These are phyloP conservation scores for Adelognathus sp. DNA, from an alignment of 2,888 invertebrate genomes.

Conservation along the genomic window DNA sequence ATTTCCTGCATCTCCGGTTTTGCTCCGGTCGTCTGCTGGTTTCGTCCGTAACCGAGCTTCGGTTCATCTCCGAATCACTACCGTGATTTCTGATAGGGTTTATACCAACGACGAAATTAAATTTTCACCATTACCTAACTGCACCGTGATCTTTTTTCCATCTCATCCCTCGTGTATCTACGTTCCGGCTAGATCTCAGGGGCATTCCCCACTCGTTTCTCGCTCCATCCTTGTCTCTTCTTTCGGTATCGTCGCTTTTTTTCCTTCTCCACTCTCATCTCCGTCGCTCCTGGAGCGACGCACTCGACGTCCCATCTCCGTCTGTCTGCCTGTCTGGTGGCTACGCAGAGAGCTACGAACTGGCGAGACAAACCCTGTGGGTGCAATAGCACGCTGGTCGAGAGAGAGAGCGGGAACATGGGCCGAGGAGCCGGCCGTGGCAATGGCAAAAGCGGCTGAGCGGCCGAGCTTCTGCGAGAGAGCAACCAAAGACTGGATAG, in stretches of 20 bases:
- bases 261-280: conserved; percentile 3
- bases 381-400: conserved; percentile 26
- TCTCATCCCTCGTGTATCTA: conserved; percentile 5
- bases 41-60: no score
- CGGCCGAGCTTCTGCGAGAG: not conserved
- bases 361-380: conserved; percentile 5
- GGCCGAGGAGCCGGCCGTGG: not conserved
- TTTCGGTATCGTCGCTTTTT: not conserved
- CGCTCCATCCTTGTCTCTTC: not conserved
- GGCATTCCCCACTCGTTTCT: conserved; percentile 5
- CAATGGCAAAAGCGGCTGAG: not conserved
- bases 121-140: not conserved
- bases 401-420: not conserved
- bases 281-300: conserved; percentile 11
- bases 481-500: not conserved
- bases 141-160: not conserved
- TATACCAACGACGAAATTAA: not conserved
- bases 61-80: no score
- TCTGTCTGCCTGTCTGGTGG: conserved; percentile 34
- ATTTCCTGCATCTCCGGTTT: no score
- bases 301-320: conserved; percentile 33
- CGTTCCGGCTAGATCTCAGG: not conserved
- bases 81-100: no score
- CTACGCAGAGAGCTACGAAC: conserved; percentile 48
- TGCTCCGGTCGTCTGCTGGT: no score